phyloP scores from a whole-genome alignment of 2,888 invertebrate species.

The Augiades crinisus region DNA sequence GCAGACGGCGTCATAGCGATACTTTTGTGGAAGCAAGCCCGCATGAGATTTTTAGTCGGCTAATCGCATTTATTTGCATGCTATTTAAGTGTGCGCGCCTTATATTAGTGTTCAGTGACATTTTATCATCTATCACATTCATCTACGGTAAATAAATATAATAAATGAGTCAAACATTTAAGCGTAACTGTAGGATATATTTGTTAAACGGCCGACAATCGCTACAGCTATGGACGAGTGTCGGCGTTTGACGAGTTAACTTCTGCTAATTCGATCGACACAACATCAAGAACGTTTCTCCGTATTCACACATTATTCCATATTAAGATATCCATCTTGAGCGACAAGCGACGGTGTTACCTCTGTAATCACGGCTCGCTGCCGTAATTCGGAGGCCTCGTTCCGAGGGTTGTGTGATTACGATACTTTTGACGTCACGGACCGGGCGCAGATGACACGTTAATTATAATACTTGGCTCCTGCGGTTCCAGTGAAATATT shows the following conservation, averaged over 20 bases:
- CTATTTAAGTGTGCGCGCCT: no score
- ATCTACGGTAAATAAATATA: no score
- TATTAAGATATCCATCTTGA: slow-evolving; percentile 12
- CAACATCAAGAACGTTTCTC: background rate
- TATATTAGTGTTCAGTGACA: no score
- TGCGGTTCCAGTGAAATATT: background rate
- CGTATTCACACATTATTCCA: background rate
- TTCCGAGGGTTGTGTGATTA: background rate
- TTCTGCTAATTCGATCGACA: background rate
- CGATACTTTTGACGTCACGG: background rate
- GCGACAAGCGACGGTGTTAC: slow-evolving; percentile 14
- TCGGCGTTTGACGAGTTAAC: background rate
- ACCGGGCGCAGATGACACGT: background rate
- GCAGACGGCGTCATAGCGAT: no score
- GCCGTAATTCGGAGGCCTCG: slow-evolving; percentile 9
- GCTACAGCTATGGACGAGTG: no score
- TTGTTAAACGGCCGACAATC: no score
- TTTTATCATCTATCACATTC: no score
- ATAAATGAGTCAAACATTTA: no score
- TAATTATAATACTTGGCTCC: background rate
- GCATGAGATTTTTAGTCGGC: no score
- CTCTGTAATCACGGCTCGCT: slow-evolving; percentile 7
- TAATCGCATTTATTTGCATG: no score
- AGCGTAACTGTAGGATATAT: no score
- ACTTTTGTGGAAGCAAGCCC: no score